Conservation (phyloP, 2,888 invertebrate species). For the Mechanitis messenoides region DNA sequence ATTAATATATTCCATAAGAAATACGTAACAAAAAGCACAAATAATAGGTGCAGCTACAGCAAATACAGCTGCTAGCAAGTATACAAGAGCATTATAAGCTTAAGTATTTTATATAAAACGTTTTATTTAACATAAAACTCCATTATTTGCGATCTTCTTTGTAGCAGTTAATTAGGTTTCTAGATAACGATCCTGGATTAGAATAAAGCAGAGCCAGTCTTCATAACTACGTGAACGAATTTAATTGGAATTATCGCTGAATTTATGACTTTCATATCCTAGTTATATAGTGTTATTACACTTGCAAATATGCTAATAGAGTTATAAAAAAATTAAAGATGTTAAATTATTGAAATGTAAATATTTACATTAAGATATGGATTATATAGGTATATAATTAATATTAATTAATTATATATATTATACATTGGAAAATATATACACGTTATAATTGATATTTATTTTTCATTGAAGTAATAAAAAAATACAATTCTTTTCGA, state of each 20-base stretch:
- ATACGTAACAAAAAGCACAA: too few relatives aligned
- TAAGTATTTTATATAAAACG: conserved; percentile 20
- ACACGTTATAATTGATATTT: too few relatives aligned
- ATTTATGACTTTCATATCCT: background rate
- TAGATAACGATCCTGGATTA: conserved; percentile 42
- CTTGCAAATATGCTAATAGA: background rate
- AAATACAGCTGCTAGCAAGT: background rate
- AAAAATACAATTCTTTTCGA: too few relatives aligned
- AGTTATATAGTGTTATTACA: background rate
- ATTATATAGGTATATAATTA: too few relatives aligned
- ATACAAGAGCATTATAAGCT: conserved; percentile 2
- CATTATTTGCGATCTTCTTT: conserved; percentile 24
- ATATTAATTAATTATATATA: too few relatives aligned
- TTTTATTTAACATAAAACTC: conserved; percentile 22
- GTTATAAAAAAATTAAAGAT: conserved; percentile 10
- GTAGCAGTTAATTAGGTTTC: conserved; percentile 39
- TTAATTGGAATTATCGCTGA: background rate
- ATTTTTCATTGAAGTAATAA: too few relatives aligned
- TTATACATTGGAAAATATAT: too few relatives aligned
- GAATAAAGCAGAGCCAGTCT: conserved; percentile 43
- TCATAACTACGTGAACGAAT: conserved; percentile 13
- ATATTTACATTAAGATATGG: too few relatives aligned
- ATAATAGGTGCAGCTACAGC: too few relatives aligned
- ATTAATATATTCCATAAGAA: too few relatives aligned
- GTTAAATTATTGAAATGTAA: conserved; percentile 9